Evolutionary conservation across 2,888 invertebrate species (phyloP).

Genomic region (Chrysolina haemoptera): DNA sequence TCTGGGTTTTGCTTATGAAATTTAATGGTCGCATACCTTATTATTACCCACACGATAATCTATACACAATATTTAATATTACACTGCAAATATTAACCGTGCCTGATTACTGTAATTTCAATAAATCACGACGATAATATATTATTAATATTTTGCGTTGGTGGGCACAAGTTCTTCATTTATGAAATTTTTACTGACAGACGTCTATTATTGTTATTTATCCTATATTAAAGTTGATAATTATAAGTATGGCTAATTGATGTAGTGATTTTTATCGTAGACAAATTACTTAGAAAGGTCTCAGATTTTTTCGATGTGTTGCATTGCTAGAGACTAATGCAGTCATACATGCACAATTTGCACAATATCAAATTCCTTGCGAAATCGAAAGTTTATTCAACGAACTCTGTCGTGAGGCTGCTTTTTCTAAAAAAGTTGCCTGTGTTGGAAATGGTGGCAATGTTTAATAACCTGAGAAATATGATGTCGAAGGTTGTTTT

Average conservation of each 20-base stretch:
- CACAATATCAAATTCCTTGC: conserved; percentile 1
- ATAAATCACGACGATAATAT: conserved; percentile 60
- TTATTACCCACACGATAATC: conserved; percentile 67
- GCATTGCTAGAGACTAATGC: conserved; percentile 3
- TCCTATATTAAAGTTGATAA: conserved; percentile 50
- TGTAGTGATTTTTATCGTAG: conserved; percentile 28
- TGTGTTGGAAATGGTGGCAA: neutral
- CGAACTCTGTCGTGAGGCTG: neutral
- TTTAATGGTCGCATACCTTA: conserved; percentile 67
- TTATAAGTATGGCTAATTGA: conserved; percentile 45
- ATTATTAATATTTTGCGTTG: conserved; percentile 56
- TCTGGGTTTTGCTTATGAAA: conserved; percentile 67
- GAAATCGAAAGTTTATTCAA: neutral
- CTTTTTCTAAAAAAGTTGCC: neutral
- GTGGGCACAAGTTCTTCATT: conserved; percentile 53
- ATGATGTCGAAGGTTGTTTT: neutral
- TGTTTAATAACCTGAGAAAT: neutral
- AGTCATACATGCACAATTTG: conserved; percentile 15
- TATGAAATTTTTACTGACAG: conserved; percentile 36
- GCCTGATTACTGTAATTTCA: conserved; percentile 64
- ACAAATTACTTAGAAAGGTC: conserved; percentile 21
- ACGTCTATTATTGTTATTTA: conserved; percentile 52
- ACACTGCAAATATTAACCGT: conserved; percentile 62
- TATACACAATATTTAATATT: conserved; percentile 63
- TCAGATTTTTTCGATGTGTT: conserved; percentile 8